Percentiles rank a stretch among this genome's conserved stretches.
phyloP scores from a whole-genome alignment of 2,797 vertebrate species.

The Chloroceryle amazona region DNA sequence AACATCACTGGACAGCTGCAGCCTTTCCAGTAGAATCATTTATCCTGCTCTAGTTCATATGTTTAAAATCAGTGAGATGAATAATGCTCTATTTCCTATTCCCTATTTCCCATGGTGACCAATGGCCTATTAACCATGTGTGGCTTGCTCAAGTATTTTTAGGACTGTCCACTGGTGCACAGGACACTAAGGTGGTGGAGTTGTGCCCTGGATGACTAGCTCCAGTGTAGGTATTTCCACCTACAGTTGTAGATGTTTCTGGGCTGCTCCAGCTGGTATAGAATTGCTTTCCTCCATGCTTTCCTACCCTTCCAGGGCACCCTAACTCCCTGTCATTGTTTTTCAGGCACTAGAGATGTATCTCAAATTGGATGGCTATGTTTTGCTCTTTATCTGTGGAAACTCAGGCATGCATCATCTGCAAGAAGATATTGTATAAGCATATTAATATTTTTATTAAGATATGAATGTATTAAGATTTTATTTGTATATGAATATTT shows the following conservation, averaged over 20 bases:
- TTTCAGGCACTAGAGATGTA: neutral
- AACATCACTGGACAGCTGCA: neutral
- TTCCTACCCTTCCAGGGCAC: neutral
- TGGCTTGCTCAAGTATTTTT: neutral
- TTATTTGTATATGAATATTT: neutral
- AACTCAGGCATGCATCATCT: neutral
- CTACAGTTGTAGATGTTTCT: neutral
- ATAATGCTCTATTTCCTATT: neutral
- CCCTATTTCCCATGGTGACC: neutral
- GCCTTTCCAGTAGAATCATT: neutral
- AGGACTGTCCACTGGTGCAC: neutral
- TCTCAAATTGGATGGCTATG: neutral
- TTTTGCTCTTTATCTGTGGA: neutral
- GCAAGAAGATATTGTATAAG: neutral
- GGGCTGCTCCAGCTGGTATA: neutral
- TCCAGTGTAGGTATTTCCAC: neutral
- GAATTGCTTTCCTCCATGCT: neutral
- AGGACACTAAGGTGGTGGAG: neutral
- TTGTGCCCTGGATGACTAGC: neutral
- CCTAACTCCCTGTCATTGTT: neutral
- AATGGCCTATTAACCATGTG: rapidly evolving
- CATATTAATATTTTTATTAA: neutral
- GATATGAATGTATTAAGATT: neutral
- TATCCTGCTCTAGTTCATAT: neutral
- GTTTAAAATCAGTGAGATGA: neutral